Evolutionary conservation across 2,888 invertebrate genomes (phyloP).

Genomic region (Apodemia zela): DNA sequence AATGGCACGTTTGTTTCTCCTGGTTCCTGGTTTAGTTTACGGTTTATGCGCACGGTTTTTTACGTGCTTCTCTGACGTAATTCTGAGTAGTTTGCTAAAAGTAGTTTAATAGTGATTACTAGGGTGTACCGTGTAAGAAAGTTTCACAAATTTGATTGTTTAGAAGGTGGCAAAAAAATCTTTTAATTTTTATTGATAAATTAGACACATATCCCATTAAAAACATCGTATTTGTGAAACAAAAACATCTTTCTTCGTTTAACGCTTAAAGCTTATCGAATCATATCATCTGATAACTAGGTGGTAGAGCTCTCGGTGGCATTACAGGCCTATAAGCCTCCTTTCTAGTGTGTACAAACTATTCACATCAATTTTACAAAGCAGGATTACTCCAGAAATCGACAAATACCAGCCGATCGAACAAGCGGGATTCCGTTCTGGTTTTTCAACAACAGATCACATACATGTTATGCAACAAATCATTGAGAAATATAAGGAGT

Average conservation of each 20-base stretch:
- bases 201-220: no score
- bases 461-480: conserved; percentile 8
- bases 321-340: conserved; percentile 26
- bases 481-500: conserved; percentile 10
- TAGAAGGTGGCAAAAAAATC: no score
- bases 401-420: conserved; percentile 9
- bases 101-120: background rate
- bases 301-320: no score
- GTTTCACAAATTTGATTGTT: no score
- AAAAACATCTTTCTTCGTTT: no score
- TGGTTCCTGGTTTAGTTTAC: conserved; percentile 9
- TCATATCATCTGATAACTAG: no score
- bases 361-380: conserved; percentile 22
- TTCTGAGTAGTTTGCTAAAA: background rate
- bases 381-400: conserved; percentile 6
- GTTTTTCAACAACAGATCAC: conserved; percentile 9
- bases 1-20: conserved; percentile 7
- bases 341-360: conserved; percentile 24
- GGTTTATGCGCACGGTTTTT: background rate
- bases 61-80: background rate
- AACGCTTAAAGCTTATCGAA: no score
- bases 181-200: no score
- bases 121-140: no score
- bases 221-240: no score
- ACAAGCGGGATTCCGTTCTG: conserved; percentile 7